phyloP scores from a whole-genome alignment of 2,888 invertebrate species.

The Caradrina kadenii region DNA sequence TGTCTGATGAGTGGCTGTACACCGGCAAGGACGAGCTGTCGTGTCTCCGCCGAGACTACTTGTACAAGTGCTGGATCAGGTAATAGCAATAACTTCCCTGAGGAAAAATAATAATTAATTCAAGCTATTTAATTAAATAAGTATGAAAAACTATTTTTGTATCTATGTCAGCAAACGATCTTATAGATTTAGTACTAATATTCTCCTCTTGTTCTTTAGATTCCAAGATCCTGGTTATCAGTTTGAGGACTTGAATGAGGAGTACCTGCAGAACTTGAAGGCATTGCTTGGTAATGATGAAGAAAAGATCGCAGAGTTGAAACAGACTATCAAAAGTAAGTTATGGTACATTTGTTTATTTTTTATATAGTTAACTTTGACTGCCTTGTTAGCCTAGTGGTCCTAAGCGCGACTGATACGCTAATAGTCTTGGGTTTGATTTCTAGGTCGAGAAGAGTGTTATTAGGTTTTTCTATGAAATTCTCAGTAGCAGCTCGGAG shows the following conservation, averaged over 20 bases:
- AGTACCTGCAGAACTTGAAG: conserved; percentile 76
- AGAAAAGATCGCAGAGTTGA: conserved; percentile 75
- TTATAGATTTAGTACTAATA: no score
- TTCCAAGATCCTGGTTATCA: conserved; percentile 77
- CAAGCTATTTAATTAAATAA: no score
- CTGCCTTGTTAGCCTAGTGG: no score
- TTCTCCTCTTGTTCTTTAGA: conserved; percentile 59
- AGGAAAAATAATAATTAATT: no score
- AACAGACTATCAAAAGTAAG: conserved; percentile 77
- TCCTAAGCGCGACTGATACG: no score
- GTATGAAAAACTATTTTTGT: no score
- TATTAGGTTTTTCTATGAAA: no score
- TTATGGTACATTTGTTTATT: background rate
- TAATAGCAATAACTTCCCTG: background rate
- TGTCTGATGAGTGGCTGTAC: conserved; percentile 78
- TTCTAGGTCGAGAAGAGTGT: no score
- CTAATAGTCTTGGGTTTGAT: no score
- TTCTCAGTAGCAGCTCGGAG: no score
- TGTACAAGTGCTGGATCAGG: conserved; percentile 77
- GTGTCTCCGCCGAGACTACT: conserved; percentile 75
- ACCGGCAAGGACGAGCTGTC: conserved; percentile 75
- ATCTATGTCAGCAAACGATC: no score
- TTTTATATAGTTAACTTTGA: no score
- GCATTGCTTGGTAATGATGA: conserved; percentile 79
- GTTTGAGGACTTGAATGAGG: conserved; percentile 77